Conservation (phyloP, 2,113 vertebrate species). For the Triplophysa dalaica region DNA sequence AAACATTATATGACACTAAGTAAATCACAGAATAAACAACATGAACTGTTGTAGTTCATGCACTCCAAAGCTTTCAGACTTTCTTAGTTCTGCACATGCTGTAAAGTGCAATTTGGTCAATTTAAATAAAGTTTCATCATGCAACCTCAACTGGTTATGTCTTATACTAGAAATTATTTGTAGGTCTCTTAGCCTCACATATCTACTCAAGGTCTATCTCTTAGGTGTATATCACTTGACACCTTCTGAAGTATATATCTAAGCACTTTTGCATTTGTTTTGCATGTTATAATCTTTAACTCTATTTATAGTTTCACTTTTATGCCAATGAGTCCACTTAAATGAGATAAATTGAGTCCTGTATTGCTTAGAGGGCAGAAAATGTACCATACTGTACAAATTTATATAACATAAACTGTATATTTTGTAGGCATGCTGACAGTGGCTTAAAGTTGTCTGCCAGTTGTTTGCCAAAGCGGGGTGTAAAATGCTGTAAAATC, state of each 20-base stretch:
- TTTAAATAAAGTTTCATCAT: not conserved
- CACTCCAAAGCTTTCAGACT: not conserved
- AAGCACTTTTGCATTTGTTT: too few species aligned
- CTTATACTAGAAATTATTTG: not conserved
- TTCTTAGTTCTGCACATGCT: not conserved
- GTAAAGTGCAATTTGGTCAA: not conserved
- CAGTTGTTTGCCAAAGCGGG: not conserved
- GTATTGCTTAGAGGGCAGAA: not conserved
- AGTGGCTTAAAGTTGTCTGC: not conserved
- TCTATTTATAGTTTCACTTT: not conserved
- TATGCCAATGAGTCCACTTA: not conserved
- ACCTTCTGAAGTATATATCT: too few species aligned
- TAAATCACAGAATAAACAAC: not conserved
- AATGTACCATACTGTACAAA: not conserved
- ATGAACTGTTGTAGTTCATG: not conserved
- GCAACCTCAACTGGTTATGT: not conserved
- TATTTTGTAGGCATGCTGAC: constrained; percentile 5
- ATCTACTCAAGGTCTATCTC: too few species aligned
- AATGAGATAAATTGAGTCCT: not conserved
- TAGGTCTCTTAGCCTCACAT: not conserved
- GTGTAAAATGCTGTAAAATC: constrained; percentile 14
- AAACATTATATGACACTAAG: constrained; percentile 5
- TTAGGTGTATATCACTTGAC: too few species aligned
- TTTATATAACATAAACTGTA: not conserved
- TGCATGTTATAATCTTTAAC: not conserved